Percentiles rank a stretch among this genome's conserved stretches.
These are phyloP conservation scores for Todus mexicanus DNA, from an alignment of 2,797 vertebrate genomes.

Conservation along the genomic window DNA sequence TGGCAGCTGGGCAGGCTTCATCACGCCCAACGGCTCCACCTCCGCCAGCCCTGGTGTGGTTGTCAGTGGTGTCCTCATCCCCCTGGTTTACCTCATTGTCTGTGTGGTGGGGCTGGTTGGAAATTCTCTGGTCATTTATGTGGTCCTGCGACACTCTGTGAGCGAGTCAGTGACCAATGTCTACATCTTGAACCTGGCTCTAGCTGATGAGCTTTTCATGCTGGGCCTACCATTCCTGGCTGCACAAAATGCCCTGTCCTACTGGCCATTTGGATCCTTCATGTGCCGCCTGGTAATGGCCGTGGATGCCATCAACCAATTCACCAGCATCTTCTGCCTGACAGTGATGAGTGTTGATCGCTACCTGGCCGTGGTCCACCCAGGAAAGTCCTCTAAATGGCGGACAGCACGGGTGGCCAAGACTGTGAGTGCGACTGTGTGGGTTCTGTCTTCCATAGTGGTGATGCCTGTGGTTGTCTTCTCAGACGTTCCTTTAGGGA, in stretches of 20 bases:
- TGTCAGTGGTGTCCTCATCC: slow-evolving; percentile 87
- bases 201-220: slow-evolving; percentile 96
- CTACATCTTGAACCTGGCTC: slow-evolving; percentile 94
- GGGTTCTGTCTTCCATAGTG: slow-evolving; percentile 90
- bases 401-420: slow-evolving; percentile 90
- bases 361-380: slow-evolving; percentile 94
- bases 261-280: slow-evolving; percentile 95
- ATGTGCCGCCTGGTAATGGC: slow-evolving; percentile 95
- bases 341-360: slow-evolving; percentile 96
- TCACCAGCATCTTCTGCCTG: slow-evolving; percentile 97
- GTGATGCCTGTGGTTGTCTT: slow-evolving; percentile 95
- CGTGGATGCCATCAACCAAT: slow-evolving; percentile 94
- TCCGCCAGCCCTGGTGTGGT: slow-evolving; percentile 51
- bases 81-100: slow-evolving; percentile 88
- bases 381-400: slow-evolving; percentile 90
- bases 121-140: slow-evolving; percentile 94
- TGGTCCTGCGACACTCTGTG: slow-evolving; percentile 88
- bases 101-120: slow-evolving; percentile 89
- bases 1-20: slow-evolving; percentile 38
- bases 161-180: slow-evolving; percentile 94
- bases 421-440: slow-evolving; percentile 85
- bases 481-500: slow-evolving; percentile 87
- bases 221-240: slow-evolving; percentile 93
- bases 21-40: slow-evolving; percentile 45
- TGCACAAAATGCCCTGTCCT: slow-evolving; percentile 93